Percentiles rank a stretch among this genome's conserved stretches.
Evolutionary conservation across 2,888 invertebrate genomes (phyloP).

Genomic region (Protonemura montana): DNA sequence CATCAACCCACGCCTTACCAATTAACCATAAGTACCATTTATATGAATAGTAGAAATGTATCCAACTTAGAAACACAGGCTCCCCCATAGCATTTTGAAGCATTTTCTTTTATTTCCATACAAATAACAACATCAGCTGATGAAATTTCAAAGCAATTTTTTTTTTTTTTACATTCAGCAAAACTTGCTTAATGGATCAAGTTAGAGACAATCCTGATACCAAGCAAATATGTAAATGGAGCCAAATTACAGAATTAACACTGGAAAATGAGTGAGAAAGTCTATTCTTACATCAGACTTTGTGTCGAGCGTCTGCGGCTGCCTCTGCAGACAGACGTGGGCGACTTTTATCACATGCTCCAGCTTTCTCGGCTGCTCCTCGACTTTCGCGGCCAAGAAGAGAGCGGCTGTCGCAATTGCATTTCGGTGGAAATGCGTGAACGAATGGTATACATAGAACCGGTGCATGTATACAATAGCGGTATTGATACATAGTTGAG

Average conservation of each 20-base stretch:
- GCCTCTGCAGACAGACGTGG: constrained; percentile 82
- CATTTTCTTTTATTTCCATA: background rate
- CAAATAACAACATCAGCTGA: background rate
- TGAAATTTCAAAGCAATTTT: background rate
- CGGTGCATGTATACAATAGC: constrained; percentile 99
- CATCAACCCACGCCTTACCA: too few species aligned
- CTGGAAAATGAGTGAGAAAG: background rate
- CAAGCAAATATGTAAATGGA: too few species aligned
- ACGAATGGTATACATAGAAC: constrained; percentile 98
- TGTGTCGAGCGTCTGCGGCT: constrained; percentile 66
- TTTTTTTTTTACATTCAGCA: background rate
- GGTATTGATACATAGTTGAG: constrained; percentile 97
- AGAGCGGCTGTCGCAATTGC: constrained; percentile 93
- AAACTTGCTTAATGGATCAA: background rate
- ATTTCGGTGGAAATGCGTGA: constrained; percentile 93
- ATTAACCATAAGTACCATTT: too few species aligned
- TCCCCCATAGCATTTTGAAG: background rate
- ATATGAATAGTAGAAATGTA: too few species aligned
- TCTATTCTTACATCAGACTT: constrained; percentile 73
- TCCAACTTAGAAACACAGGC: background rate
- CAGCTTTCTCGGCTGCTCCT: constrained; percentile 96
- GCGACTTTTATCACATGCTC: constrained; percentile 96
- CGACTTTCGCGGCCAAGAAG: constrained; percentile 97
- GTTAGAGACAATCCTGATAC: background rate
- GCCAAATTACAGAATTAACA: too few species aligned